Evolutionary conservation across 1,140 invertebrate genomes (phyloP), one percentile per base, ranked within the genome.

Genomic region (Charaxes varanes): DNA sequence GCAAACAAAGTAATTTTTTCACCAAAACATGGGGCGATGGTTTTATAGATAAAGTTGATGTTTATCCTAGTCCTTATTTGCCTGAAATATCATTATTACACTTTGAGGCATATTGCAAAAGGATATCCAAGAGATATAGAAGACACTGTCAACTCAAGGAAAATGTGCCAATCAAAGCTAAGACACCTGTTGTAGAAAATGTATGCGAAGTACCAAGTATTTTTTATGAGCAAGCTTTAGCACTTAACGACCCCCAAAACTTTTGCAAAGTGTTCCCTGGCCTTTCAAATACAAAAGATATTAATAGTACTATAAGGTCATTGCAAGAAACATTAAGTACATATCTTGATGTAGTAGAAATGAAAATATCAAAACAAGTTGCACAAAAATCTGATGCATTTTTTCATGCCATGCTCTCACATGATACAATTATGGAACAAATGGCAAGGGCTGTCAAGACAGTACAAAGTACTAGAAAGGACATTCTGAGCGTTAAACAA

Each of bases 11-110:
- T 62, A 95, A 97, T 70, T 96, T 99, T 61, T 97, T 99, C 63
- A 98, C 97, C 1, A 96, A 96, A 79, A 97, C 96, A 49, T 99
- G 98, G 98, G 97, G 98, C 22, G 96, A 98, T 63, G 88, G 89
- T 41, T 99, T 99, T 84, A 88, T 97, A 4, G 96, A 97, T 45
- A 92, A 91, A 55, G 79, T 86, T 13, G 86, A 90, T 8, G 90
- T 98, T 63, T 88, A 90, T 11, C 89, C 90, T 37, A 93, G 93
- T 55, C 88, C 90, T 1, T 92, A 93, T 73, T 82, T 99, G 45
- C 94, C 94, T 23, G 92, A 96, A 60, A 91, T 98, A 14, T 91
- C 88, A 1, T 88, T 90, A 58, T 87, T 90, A 24, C 93, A 97
- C 80, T 97, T 99, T 85, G 92, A 96, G 50, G 85, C 87, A 21